Base-by-base conservation (phyloP, 2,888 invertebrate species). In the Scaptomyza cyrtandrae region DNA sequence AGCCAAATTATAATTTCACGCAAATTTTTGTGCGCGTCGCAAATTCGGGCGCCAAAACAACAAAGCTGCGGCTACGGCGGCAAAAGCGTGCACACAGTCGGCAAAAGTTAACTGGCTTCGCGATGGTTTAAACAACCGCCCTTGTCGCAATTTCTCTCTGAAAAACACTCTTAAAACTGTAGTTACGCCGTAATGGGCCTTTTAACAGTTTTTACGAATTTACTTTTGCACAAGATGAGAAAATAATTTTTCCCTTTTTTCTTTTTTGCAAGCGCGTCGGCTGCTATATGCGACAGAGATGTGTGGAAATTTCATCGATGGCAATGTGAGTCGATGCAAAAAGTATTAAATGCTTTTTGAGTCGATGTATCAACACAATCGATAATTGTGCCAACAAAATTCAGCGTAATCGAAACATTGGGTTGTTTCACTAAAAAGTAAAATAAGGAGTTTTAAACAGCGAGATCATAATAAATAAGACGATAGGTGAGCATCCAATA, bases 21-120 rank as follows among this genome's bases (percentile, higher is more conserved):
- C 54, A 52, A 75, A 54, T 54, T 61, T 71, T 69, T 62, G 50
- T 85, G 68, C 49, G 84, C 88, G 88, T 65, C 84, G 62, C 66
- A 63, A 88, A 88, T 71, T 86, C 89, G 69, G 86, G 85, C 85
- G 85, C 89, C 85, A 86, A 86, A 86, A 88, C 86, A 83, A 84
- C 60, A 74, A 70, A 79, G 85, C 89, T 67, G 57, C 64, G 61
- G 49, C 49, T 24, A 45, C 52, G 65, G 84, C 88, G 84, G 88
- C 66, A 79, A 82, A 85, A 76, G 87, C 79, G 89, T 85, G 87
- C 53, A 43, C 54, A 49, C 24, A 49, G 68, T 76, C 82, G 79
- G 69, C 69, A 60, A 63, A 72, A 65, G 41, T 54, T 54, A 29
- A 19, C 31, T 59, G 52, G 39, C 39, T 53, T 31, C 19, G 43